phyloP scores from a whole-genome alignment of 2,113 vertebrate species.

The Australoheros scitulus region DNA sequence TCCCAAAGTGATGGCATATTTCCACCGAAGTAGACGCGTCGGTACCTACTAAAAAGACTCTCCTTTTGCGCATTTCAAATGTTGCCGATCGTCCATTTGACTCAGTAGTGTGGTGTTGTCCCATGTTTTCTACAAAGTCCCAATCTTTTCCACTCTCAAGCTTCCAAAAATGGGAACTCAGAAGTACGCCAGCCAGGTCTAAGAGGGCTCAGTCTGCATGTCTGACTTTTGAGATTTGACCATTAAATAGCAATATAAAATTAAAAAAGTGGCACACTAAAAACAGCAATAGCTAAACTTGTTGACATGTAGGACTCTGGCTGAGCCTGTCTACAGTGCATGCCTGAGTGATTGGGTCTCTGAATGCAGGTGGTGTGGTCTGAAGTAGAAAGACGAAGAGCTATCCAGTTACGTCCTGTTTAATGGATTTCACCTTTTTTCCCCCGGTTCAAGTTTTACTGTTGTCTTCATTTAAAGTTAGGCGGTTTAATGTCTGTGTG shows the following conservation, averaged over 20 bases:
- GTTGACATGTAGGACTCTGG: conserved; percentile 67
- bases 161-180: conserved; percentile 52
- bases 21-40: conserved; percentile 62
- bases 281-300: conserved; percentile 73
- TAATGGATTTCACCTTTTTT: conserved; percentile 69
- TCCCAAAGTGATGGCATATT: conserved; percentile 66
- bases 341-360: conserved; percentile 81
- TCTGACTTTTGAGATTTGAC: conserved; percentile 65
- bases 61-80: conserved; percentile 34
- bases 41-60: conserved; percentile 59
- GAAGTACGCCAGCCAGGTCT: conserved; percentile 54
- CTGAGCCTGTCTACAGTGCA: conserved; percentile 77
- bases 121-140: conserved; percentile 36
- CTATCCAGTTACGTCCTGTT: conserved; percentile 78
- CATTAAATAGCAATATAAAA: conserved; percentile 69
- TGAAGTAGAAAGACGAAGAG: conserved; percentile 75
- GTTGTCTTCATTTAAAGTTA: conserved; percentile 83
- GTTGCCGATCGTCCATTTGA: conserved; percentile 51
- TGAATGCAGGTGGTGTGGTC: conserved; percentile 73
- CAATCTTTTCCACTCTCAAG: conserved; percentile 34
- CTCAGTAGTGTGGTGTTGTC: conserved; percentile 66
- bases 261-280: conserved; percentile 67
- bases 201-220: conserved; percentile 77
- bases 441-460: conserved; percentile 81
- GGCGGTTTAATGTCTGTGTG: conserved; percentile 51